These are phyloP conservation scores for Sepiola atlantica DNA, from an alignment of 2,888 invertebrate genomes.

Conservation along the genomic window DNA sequence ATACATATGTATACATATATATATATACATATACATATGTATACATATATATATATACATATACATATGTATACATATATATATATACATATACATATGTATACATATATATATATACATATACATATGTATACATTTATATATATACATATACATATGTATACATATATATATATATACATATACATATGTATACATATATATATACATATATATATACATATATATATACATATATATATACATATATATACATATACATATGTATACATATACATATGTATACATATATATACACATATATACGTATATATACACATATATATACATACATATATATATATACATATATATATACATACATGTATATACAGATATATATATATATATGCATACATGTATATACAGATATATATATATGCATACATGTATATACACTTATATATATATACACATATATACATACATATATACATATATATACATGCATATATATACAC, in stretches of 20 bases:
- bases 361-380: neutral
- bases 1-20: neutral
- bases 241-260: neutral
- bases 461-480: neutral
- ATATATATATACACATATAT: neutral
- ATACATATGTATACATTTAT: neutral
- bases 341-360: neutral
- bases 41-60: neutral
- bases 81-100: neutral
- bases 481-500: neutral
- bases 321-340: neutral
- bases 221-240: conserved; percentile 6
- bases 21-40: neutral
- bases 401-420: neutral
- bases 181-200: neutral
- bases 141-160: neutral
- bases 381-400: neutral
- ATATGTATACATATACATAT: neutral
- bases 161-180: neutral
- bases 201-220: neutral
- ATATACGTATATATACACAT: neutral
- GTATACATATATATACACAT: neutral
- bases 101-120: neutral
- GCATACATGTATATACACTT: neutral
- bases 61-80: neutral